These are phyloP conservation scores for Otis tarda DNA, from an alignment of 2,113 vertebrate genomes.

Conservation along the genomic window DNA sequence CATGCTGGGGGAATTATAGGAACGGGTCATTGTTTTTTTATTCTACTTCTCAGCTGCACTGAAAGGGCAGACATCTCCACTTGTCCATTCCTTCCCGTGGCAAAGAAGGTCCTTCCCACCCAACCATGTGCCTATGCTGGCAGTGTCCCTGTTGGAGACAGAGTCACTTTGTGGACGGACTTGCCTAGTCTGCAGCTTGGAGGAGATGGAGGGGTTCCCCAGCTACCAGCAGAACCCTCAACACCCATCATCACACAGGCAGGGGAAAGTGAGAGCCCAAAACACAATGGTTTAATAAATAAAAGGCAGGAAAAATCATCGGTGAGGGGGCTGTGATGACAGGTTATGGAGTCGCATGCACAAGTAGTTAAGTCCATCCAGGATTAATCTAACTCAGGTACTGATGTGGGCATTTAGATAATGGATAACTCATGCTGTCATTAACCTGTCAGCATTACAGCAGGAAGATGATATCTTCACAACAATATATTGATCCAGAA, in stretches of 20 bases:
- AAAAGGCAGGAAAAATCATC: slow-evolving; percentile 4
- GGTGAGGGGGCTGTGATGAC: slow-evolving; percentile 19
- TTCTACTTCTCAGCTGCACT: background rate
- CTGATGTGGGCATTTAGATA: slow-evolving; percentile 33
- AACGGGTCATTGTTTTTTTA: background rate
- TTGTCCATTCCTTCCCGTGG: background rate
- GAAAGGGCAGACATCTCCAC: background rate
- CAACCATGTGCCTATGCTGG: rapidly evolving
- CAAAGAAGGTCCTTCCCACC: background rate
- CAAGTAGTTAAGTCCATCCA: background rate
- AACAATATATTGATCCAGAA: slow-evolving; percentile 56
- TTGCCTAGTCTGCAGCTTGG: background rate
- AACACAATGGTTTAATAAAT: background rate
- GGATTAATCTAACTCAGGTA: slow-evolving; percentile 48
- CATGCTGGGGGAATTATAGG: background rate
- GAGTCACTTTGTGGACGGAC: rapidly evolving
- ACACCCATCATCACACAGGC: background rate
- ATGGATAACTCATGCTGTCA: slow-evolving; percentile 56
- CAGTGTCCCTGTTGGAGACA: background rate
- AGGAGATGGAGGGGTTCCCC: background rate
- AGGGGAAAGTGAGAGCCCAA: background rate
- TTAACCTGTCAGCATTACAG: slow-evolving; percentile 60
- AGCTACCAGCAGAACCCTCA: background rate
- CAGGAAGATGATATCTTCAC: slow-evolving; percentile 63
- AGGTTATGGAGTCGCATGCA: background rate